Evolutionary conservation across 2,888 invertebrate genomes (phyloP).

Genomic region (Diaphora mendica): DNA sequence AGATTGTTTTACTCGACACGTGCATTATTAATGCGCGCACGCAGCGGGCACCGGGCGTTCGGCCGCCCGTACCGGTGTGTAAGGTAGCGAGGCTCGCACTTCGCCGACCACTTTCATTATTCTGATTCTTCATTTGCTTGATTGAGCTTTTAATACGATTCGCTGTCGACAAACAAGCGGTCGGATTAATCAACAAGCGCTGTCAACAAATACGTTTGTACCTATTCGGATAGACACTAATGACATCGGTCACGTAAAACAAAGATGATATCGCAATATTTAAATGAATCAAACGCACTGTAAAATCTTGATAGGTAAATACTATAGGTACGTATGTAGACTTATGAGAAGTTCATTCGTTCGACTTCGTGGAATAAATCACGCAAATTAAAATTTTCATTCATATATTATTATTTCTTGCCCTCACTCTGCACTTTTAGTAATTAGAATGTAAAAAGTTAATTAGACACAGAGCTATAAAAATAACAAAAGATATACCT

Average conservation of each 20-base stretch:
- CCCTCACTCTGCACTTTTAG: neutral
- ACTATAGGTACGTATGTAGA: conserved; percentile 46
- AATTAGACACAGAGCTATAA: neutral
- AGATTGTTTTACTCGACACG: conserved; percentile 82
- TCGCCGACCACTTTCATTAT: conserved; percentile 78
- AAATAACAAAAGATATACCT: neutral
- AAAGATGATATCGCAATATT: conserved; percentile 71
- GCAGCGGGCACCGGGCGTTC: conserved; percentile 78
- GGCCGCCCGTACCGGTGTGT: conserved; percentile 27
- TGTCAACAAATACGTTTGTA: conserved; percentile 72
- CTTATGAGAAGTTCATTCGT: conserved; percentile 15
- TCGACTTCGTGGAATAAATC: neutral
- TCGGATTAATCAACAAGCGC: conserved; percentile 80
- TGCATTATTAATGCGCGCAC: conserved; percentile 86
- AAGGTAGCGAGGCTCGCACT: conserved; percentile 22
- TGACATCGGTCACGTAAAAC: conserved; percentile 78
- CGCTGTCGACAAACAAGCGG: conserved; percentile 78
- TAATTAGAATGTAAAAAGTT: neutral
- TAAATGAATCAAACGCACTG: conserved; percentile 58
- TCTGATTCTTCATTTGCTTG: conserved; percentile 86
- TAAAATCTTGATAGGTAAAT: conserved; percentile 59
- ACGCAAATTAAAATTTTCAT: neutral
- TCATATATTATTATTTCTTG: neutral
- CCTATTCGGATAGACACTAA: conserved; percentile 65
- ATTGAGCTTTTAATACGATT: conserved; percentile 86